Evolutionary conservation across 2,888 invertebrate genomes (phyloP).

Genomic region (Macaria notata): DNA sequence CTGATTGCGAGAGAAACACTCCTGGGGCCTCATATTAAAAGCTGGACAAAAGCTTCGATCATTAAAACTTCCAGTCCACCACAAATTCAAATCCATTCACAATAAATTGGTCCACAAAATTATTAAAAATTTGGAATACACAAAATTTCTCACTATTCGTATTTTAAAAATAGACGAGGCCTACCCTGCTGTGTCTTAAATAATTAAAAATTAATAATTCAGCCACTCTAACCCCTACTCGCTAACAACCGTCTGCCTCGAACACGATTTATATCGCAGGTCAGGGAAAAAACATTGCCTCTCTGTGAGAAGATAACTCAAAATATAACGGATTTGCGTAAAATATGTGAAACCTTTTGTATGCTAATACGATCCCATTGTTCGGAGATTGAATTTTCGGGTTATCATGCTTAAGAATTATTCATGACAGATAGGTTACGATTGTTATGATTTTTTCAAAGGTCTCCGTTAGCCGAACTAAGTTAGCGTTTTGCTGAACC

Average conservation of each 20-base stretch:
- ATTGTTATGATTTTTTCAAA: slow-evolving; percentile 58
- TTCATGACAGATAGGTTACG: slow-evolving; percentile 71
- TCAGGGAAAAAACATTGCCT: slow-evolving; percentile 66
- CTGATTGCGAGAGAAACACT: slow-evolving; percentile 39
- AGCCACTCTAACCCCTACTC: slow-evolving; percentile 43
- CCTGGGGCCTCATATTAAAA: slow-evolving; percentile 30
- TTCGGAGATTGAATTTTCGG: slow-evolving; percentile 80
- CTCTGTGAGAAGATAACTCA: slow-evolving; percentile 75
- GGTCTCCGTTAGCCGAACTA: slow-evolving; percentile 32
- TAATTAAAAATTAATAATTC: slow-evolving; percentile 49
- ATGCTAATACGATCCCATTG: slow-evolving; percentile 81
- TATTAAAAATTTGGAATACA: background rate
- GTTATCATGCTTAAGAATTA: slow-evolving; percentile 76
- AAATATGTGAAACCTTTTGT: slow-evolving; percentile 82
- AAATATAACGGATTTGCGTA: slow-evolving; percentile 79
- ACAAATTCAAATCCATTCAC: too few species aligned
- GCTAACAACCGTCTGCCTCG: slow-evolving; percentile 50
- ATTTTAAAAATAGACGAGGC: background rate
- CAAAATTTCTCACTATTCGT: slow-evolving; percentile 5
- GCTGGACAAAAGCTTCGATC: slow-evolving; percentile 21
- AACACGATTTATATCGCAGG: slow-evolving; percentile 69
- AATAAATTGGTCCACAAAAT: slow-evolving; percentile 15
- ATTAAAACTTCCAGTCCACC: slow-evolving; percentile 24
- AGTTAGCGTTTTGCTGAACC: slow-evolving; percentile 13
- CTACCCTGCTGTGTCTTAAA: slow-evolving; percentile 20